Conservation (phyloP, 2,888 invertebrate species). For the Dryobotodes eremita region DNA sequence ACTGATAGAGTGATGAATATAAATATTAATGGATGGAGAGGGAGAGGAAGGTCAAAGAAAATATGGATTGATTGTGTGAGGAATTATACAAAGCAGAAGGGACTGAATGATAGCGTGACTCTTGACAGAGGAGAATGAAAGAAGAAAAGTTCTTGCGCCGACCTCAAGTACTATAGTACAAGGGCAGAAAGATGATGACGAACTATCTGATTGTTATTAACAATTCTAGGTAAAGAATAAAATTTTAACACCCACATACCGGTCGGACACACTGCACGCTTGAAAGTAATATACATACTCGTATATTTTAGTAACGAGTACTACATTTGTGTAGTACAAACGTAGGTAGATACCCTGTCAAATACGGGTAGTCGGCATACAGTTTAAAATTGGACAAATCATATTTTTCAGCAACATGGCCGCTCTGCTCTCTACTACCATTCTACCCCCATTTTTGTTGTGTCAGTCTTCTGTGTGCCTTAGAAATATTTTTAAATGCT, state of each 20-base stretch:
- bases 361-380: slow-evolving; percentile 28
- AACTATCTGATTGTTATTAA: not conserved
- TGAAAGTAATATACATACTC: no score
- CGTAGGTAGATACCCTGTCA: slow-evolving; percentile 3
- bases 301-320: slow-evolving; percentile 12
- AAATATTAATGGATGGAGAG: not conserved
- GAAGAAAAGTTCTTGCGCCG: not conserved
- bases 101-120: not conserved
- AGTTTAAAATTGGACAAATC: slow-evolving; percentile 52
- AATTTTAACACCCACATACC: no score
- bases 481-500: slow-evolving; percentile 44
- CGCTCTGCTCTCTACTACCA: not conserved
- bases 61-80: not conserved
- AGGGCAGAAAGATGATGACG: not conserved
- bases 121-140: not conserved
- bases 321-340: not conserved
- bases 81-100: not conserved
- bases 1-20: not conserved
- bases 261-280: not conserved
- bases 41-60: not conserved
- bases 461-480: slow-evolving; percentile 35
- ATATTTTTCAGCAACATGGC: slow-evolving; percentile 46
- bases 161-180: not conserved
- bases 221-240: not conserved
- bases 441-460: slow-evolving; percentile 38